Evolutionary conservation across 2,888 invertebrate species (phyloP).

Genomic region (Chrysolina americana): DNA sequence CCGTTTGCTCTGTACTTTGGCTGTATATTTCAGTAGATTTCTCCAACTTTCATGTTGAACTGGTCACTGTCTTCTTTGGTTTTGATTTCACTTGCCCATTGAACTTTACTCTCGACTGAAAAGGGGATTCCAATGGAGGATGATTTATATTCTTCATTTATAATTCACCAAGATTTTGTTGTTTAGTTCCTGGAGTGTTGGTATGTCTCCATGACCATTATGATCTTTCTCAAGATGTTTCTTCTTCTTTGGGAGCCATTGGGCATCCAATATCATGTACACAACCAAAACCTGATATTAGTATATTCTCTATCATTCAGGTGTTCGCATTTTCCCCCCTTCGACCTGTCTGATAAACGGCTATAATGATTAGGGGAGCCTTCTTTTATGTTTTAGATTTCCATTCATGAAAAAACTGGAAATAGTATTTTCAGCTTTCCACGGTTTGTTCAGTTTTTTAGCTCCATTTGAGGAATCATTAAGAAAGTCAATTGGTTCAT

Average conservation of each 20-base stretch:
- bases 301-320: too few species aligned
- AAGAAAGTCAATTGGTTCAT: neutral
- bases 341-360: neutral
- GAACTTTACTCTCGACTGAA: neutral
- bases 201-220: neutral
- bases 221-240: neutral
- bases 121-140: neutral
- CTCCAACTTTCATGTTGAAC: neutral
- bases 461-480: neutral
- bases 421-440: neutral
- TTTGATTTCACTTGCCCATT: neutral
- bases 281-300: too few species aligned
- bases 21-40: neutral
- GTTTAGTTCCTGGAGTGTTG: neutral
- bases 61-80: neutral
- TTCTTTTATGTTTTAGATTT: too few species aligned
- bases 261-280: too few species aligned
- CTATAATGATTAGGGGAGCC: too few species aligned
- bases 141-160: neutral
- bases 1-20: neutral
- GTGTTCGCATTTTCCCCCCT: too few species aligned
- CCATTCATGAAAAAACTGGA: too few species aligned
- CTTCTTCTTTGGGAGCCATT: too few species aligned
- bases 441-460: neutral
- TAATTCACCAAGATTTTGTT: neutral